Evolutionary conservation across 2,797 vertebrate genomes (phyloP).

Genomic region (Urosaurus nigricauda): DNA sequence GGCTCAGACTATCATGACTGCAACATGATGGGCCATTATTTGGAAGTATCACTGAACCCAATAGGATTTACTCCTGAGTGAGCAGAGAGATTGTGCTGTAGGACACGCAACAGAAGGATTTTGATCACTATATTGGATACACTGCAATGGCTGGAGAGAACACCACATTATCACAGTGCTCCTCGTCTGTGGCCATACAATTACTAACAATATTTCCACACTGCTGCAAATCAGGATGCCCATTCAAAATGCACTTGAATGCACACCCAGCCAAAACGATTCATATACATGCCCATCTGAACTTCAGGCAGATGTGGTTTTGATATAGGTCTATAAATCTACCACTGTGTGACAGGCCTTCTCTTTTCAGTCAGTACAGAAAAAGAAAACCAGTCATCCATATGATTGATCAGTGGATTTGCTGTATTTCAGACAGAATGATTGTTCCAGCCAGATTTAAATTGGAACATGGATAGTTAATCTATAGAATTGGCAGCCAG

Average conservation of each 20-base stretch:
- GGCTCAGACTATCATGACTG: neutral
- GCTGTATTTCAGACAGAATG: neutral
- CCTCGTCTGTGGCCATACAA: neutral
- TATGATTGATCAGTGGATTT: slow-evolving; percentile 1
- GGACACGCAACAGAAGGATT: neutral
- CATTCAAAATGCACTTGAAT: neutral
- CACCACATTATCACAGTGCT: neutral
- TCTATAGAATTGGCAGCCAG: neutral
- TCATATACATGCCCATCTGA: slow-evolving; percentile 2
- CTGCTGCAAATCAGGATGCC: neutral
- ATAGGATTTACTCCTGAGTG: neutral
- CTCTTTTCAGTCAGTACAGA: neutral
- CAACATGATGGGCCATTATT: no score
- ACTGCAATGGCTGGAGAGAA: neutral
- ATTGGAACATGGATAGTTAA: neutral
- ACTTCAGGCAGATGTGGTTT: neutral
- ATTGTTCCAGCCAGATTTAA: neutral
- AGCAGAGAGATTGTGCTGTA: neutral
- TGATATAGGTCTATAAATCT: slow-evolving; percentile 27
- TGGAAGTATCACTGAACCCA: no score
- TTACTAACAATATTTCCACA: neutral
- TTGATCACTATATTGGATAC: neutral
- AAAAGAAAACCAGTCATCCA: neutral
- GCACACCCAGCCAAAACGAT: neutral
- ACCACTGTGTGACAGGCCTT: slow-evolving; percentile 1